Evolutionary conservation across 2,888 invertebrate species (phyloP).

Genomic region (Yponomeuta evonymella): DNA sequence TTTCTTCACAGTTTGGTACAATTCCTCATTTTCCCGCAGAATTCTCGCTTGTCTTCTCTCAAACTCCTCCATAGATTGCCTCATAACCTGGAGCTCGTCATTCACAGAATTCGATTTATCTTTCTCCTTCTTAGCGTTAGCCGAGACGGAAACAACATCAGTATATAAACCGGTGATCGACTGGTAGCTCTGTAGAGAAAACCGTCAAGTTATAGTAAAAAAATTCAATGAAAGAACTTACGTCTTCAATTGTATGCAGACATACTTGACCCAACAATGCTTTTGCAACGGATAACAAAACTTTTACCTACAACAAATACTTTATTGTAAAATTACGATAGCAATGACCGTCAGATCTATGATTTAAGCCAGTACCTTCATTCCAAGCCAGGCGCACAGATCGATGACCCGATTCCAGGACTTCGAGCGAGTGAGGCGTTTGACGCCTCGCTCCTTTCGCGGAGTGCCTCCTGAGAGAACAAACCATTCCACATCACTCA

Average conservation of each 20-base stretch:
- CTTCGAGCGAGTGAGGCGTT: conserved; percentile 44
- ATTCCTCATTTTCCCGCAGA: conserved; percentile 44
- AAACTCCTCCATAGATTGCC: conserved; percentile 43
- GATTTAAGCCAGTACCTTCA: conserved; percentile 38
- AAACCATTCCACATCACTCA: conserved; percentile 60
- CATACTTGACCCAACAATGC: neutral
- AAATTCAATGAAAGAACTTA: neutral
- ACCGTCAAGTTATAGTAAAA: neutral
- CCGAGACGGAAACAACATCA: neutral
- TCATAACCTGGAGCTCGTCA: conserved; percentile 46
- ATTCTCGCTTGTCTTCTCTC: conserved; percentile 44
- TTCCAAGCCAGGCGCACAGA: conserved; percentile 63
- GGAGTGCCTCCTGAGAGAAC: conserved; percentile 59
- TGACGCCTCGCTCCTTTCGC: conserved; percentile 44
- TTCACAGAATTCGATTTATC: conserved; percentile 23
- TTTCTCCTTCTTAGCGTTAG: conserved; percentile 12
- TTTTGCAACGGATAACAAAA: neutral
- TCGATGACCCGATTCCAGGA: conserved; percentile 53
- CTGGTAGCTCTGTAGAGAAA: conserved; percentile 48
- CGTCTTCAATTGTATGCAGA: neutral
- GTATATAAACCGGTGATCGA: conserved; percentile 60
- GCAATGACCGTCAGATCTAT: neutral
- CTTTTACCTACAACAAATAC: neutral
- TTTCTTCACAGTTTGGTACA: conserved; percentile 48
- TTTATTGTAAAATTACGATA: neutral